Conservation (phyloP, 2,113 vertebrate genomes). For the Protomyctophum bolini region DNA sequence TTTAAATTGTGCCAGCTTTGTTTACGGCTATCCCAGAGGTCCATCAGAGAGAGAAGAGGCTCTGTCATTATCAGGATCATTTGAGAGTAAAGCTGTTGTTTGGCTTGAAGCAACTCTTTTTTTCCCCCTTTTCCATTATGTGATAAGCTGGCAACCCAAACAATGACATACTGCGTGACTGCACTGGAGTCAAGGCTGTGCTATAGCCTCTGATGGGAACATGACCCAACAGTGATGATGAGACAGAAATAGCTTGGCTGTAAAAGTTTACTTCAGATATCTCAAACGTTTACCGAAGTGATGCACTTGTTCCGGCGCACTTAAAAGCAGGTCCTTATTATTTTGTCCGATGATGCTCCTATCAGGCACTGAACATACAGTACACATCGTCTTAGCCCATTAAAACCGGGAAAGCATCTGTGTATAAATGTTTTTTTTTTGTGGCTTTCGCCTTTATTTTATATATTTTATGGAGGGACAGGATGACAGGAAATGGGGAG, state of each 20-base stretch:
- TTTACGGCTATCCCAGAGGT: slow-evolving; percentile 48
- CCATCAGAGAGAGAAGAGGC: slow-evolving; percentile 30
- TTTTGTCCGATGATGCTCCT: neutral
- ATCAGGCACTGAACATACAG: neutral
- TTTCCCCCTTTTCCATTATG: slow-evolving; percentile 27
- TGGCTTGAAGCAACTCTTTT: slow-evolving; percentile 17
- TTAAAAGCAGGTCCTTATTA: neutral
- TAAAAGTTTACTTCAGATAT: neutral
- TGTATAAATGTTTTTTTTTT: too few species aligned
- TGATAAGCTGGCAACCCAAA: slow-evolving; percentile 46
- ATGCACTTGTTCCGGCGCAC: neutral
- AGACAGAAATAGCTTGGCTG: neutral
- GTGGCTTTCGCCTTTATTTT: too few species aligned
- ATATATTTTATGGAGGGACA: too few species aligned
- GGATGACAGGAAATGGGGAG: too few species aligned
- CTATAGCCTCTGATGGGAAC: neutral
- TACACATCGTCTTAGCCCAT: neutral
- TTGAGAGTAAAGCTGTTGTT: slow-evolving; percentile 52
- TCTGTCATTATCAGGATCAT: slow-evolving; percentile 66
- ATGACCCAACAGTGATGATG: neutral
- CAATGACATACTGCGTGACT: slow-evolving; percentile 17
- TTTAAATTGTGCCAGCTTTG: slow-evolving; percentile 65
- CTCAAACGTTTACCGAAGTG: slow-evolving; percentile 5
- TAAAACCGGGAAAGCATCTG: too few species aligned
- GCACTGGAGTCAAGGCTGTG: neutral